A percentile compares a stretch with the other conserved stretches of the same genome.
phyloP scores from a whole-genome alignment of 2,888 invertebrate genomes.

The Plemyria rubiginata region DNA sequence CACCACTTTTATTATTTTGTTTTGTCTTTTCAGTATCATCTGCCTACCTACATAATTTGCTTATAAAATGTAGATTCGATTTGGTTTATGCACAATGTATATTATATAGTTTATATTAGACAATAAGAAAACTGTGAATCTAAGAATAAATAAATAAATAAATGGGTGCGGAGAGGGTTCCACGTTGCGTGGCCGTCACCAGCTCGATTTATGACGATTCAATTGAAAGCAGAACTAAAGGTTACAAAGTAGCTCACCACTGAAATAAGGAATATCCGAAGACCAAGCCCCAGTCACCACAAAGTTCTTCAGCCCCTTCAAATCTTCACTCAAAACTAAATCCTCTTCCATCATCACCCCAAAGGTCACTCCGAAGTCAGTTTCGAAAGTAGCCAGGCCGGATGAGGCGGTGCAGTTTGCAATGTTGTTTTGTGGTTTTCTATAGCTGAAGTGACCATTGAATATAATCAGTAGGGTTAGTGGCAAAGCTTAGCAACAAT shows the following conservation, averaged over 20 bases:
- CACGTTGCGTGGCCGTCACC: conserved; percentile 87
- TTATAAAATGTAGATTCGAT: too few relatives aligned
- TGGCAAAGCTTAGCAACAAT: neutral
- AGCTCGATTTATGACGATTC: too few relatives aligned
- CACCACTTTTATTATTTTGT: too few relatives aligned
- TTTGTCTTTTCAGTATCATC: too few relatives aligned
- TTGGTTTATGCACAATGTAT: too few relatives aligned
- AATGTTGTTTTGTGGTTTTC: conserved; percentile 54
- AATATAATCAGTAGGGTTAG: neutral
- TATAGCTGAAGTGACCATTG: conserved; percentile 54
- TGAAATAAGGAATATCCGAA: conserved; percentile 52
- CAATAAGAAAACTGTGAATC: too few relatives aligned
- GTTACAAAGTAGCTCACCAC: conserved; percentile 49
- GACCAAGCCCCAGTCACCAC: conserved; percentile 55
- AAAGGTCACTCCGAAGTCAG: conserved; percentile 72
- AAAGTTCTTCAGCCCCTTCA: conserved; percentile 56
- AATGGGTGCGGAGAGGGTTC: conserved; percentile 71
- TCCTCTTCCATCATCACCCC: conserved; percentile 67
- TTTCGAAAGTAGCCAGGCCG: conserved; percentile 52
- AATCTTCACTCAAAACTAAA: conserved; percentile 52
- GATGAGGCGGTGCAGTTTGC: conserved; percentile 54
- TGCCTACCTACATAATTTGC: too few relatives aligned
- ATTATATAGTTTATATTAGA: too few relatives aligned
- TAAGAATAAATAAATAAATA: too few relatives aligned
- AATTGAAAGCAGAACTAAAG: neutral